Conservation (phyloP, 2,888 invertebrate species). For the Notodonta ziczac region DNA sequence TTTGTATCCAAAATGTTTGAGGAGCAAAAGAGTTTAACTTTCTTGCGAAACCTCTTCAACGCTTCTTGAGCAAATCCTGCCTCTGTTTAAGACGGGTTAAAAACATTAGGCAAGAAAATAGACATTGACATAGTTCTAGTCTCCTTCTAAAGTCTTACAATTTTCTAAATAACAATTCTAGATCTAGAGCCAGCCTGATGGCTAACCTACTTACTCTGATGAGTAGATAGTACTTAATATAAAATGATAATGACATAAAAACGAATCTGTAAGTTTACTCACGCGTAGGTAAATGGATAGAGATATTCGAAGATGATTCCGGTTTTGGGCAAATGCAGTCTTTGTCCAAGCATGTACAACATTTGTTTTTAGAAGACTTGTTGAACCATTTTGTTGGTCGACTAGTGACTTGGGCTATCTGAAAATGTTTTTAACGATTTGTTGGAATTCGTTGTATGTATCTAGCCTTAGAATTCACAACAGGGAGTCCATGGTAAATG, state of each 20-base stretch:
- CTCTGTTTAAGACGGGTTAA: constrained; percentile 9
- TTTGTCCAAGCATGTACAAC: constrained; percentile 1
- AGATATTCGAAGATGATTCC: neutral
- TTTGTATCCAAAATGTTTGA: neutral
- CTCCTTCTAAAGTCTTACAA: too few relatives aligned
- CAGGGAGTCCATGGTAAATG: too few relatives aligned
- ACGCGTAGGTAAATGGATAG: constrained; percentile 19
- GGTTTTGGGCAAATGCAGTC: neutral
- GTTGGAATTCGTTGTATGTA: too few relatives aligned
- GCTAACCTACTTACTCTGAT: too few relatives aligned
- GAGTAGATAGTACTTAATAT: too few relatives aligned
- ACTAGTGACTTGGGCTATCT: constrained; percentile 1
- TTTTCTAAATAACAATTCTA: too few relatives aligned
- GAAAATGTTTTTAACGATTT: neutral
- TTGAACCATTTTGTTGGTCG: neutral
- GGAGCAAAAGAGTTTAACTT: constrained; percentile 5
- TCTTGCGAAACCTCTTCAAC: constrained; percentile 18
- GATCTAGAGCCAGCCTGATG: too few relatives aligned
- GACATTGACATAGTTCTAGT: too few relatives aligned
- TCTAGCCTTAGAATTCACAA: too few relatives aligned
- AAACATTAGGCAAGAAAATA: neutral
- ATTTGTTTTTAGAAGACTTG: neutral
- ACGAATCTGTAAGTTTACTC: constrained; percentile 9
- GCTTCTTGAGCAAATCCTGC: constrained; percentile 13
- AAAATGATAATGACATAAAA: neutral